Evolutionary conservation across 2,113 vertebrate species (phyloP), one percentile per base, ranked within the genome.

Genomic region (Dasypus novemcinctus): DNA sequence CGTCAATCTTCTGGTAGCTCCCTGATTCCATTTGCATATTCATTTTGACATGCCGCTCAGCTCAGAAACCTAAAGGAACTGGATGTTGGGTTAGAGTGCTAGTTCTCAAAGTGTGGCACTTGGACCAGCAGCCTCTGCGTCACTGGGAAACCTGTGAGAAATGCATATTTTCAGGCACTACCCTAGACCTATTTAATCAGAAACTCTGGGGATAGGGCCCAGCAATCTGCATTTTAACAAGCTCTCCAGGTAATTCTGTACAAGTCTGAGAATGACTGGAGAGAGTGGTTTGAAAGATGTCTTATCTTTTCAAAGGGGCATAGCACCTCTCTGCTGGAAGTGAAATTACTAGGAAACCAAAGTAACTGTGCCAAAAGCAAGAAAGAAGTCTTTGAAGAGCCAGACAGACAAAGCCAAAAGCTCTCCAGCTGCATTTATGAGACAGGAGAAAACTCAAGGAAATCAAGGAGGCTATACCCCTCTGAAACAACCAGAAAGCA

Each of bases 331-430:
- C 54, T 96, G 66, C 61, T 69, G 49, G 49, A 94, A 85, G n/a
- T 95, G 61, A 64, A 52, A 63, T 57, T 21, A 54, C 25, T 63
- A 66, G 33, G 71, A 94, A 86, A 79, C 15, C 18, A 43, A 43
- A 85, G 33, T 66, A 76, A 95, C 46, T 52, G 23, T 8, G 75
- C 71, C 79, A 88, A 78, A 95, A 71, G 63, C 82, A 74, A 86
- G 59, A 91, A 59, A 71, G 64, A 93, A 90, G 29, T 68, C 75
- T 92, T 85, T 95, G 36, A 81, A 87, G 79, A 87, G 76, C 5
- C 2, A 66, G 17, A 61, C 33, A 49, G 31, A 68, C 59, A 90
- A 93, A 93, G 38, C 41, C 69, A 69, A 52, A 78, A 38, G 43
- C 66, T 93, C 27, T 95, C 54, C 63, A n/a, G 71, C 59, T 95